Percentiles rank a stretch among this genome's conserved stretches.
Evolutionary conservation across 2,888 invertebrate genomes (phyloP).

Genomic region (Pachymerium ferrugineum): DNA sequence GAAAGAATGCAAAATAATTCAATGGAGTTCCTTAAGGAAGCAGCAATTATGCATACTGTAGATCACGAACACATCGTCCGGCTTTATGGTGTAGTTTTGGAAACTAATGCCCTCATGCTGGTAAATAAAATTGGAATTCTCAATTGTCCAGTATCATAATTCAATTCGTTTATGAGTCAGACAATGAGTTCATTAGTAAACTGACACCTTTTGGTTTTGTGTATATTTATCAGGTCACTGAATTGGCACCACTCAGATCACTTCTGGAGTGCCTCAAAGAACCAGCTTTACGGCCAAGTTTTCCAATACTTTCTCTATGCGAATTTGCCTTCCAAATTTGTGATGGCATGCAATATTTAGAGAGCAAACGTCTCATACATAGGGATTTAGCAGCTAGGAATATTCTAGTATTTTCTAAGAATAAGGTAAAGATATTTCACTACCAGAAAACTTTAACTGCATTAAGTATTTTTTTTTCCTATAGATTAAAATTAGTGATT

Average conservation of each 20-base stretch:
- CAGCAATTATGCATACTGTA: conserved; percentile 96
- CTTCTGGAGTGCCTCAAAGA: conserved; percentile 93
- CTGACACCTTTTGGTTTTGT: background rate
- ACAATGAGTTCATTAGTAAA: background rate
- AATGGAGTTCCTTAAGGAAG: conserved; percentile 94
- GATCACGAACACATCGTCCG: conserved; percentile 95
- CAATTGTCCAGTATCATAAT: conserved; percentile 3
- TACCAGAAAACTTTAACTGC: background rate
- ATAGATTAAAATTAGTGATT: conserved; percentile 90
- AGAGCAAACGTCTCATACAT: conserved; percentile 92
- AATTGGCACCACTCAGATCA: conserved; percentile 90
- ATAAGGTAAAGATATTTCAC: conserved; percentile 61
- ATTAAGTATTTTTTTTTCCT: conserved; percentile 30
- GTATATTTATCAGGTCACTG: conserved; percentile 64
- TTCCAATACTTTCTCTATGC: conserved; percentile 85
- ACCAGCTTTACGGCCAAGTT: conserved; percentile 79
- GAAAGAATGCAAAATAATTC: conserved; percentile 95
- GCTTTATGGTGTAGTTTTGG: conserved; percentile 94
- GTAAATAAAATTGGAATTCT: too few species aligned
- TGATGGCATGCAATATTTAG: conserved; percentile 96
- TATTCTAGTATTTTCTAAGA: conserved; percentile 92
- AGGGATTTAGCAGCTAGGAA: conserved; percentile 96
- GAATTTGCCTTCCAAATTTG: conserved; percentile 94
- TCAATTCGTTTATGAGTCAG: background rate
- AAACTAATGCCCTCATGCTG: conserved; percentile 74